phyloP scores from a whole-genome alignment of 2,888 invertebrate genomes.

The Yponomeuta evonymella region DNA sequence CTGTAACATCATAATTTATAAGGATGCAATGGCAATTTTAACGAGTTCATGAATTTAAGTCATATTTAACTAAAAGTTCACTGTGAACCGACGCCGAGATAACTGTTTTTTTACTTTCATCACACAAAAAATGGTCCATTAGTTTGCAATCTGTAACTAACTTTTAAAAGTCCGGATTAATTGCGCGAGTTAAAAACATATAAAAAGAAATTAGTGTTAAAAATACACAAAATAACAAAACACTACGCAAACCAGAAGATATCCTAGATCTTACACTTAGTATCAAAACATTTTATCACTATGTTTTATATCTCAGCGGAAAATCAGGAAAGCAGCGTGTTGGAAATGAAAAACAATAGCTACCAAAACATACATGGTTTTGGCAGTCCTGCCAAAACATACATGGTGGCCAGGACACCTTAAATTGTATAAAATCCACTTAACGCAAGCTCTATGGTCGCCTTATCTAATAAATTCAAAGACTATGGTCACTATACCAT shows the following conservation, averaged over 20 bases:
- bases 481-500: slow-evolving; percentile 15
- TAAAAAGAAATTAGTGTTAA: slow-evolving; percentile 58
- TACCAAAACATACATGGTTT: slow-evolving; percentile 74
- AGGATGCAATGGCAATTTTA: neutral
- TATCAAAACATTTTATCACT: slow-evolving; percentile 69
- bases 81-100: neutral
- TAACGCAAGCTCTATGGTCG: slow-evolving; percentile 11
- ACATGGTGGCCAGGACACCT: slow-evolving; percentile 59
- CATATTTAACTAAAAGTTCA: neutral
- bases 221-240: slow-evolving; percentile 70
- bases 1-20: neutral
- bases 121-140: slow-evolving; percentile 44
- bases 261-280: slow-evolving; percentile 50
- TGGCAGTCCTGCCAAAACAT: slow-evolving; percentile 70
- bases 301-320: slow-evolving; percentile 22
- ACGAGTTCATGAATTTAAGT: neutral
- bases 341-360: slow-evolving; percentile 52
- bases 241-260: slow-evolving; percentile 61
- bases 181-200: slow-evolving; percentile 44
- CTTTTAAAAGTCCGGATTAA: slow-evolving; percentile 52
- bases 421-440: slow-evolving; percentile 2
- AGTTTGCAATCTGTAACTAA: slow-evolving; percentile 40
- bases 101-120: neutral
- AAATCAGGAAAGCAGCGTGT: neutral
- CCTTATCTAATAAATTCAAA: slow-evolving; percentile 15